Evolutionary conservation across 2,888 invertebrate genomes (phyloP).

Genomic region (Eristalinus aeneus): DNA sequence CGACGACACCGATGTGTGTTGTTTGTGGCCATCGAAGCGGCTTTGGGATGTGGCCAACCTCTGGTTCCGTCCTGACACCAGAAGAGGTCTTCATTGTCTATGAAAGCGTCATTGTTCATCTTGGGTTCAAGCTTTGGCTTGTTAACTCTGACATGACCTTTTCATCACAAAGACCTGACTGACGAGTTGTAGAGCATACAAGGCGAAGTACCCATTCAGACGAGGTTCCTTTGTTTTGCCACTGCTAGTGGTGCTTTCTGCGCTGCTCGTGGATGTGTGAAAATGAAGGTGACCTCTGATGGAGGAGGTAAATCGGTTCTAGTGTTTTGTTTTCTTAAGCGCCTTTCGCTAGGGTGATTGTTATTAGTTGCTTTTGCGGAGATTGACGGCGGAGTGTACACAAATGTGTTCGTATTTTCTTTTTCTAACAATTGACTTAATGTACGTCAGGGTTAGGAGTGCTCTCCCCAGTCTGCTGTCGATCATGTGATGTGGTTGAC

Average conservation of each 20-base stretch:
- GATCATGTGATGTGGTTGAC: not conserved
- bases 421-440: not conserved
- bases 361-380: not conserved
- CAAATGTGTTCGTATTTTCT: no score
- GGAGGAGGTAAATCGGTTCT: not conserved
- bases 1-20: slow-evolving; percentile 1
- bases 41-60: slow-evolving; percentile 41
- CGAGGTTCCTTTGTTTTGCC: slow-evolving; percentile 32
- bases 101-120: slow-evolving; percentile 39
- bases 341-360: not conserved
- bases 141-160: slow-evolving; percentile 61
- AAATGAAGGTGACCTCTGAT: not conserved
- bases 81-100: slow-evolving; percentile 55
- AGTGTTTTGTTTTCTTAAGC: not conserved
- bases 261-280: not conserved
- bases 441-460: not conserved
- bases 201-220: slow-evolving; percentile 41
- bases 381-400: not conserved
- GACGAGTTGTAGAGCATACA: not conserved
- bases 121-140: slow-evolving; percentile 58
- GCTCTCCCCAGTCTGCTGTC: not conserved
- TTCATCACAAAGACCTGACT: slow-evolving; percentile 35
- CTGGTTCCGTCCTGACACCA: slow-evolving; percentile 44
- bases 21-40: slow-evolving; percentile 17
- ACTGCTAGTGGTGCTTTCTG: slow-evolving; percentile 4